These are phyloP conservation scores for Aricia agestis DNA, from an alignment of 1,140 invertebrate species.

Conservation along the genomic window DNA sequence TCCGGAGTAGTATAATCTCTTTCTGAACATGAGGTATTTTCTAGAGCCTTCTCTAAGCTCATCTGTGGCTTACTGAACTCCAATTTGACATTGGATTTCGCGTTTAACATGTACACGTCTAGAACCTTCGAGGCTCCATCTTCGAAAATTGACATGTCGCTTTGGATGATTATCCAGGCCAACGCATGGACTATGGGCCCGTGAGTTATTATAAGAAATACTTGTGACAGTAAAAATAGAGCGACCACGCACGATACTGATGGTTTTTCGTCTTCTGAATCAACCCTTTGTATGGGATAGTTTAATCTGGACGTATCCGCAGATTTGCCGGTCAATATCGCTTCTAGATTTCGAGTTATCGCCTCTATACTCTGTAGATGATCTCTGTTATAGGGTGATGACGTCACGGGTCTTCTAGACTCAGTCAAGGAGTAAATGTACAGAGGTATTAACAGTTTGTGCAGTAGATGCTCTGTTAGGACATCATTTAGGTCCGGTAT, in stretches of 20 bases:
- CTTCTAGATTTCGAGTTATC: constrained; percentile 78
- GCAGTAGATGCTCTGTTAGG: constrained; percentile 95
- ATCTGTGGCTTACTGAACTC: constrained; percentile 77
- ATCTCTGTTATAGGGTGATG: constrained; percentile 58
- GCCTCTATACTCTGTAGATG: constrained; percentile 75
- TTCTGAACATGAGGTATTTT: constrained; percentile 54
- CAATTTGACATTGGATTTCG: constrained; percentile 71
- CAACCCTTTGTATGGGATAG: constrained; percentile 58
- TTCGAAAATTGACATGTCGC: constrained; percentile 82
- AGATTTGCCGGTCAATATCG: constrained; percentile 77
- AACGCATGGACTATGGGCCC: constrained; percentile 91
- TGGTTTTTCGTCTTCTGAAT: constrained; percentile 77
- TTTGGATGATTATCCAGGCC: constrained; percentile 92
- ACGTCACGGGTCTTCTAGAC: constrained; percentile 45
- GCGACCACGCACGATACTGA: constrained; percentile 92
- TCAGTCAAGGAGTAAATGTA: constrained; percentile 93
- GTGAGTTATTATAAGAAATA: constrained; percentile 96
- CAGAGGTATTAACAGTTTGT: constrained; percentile 94
- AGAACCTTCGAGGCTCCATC: constrained; percentile 84
- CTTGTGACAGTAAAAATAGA: constrained; percentile 94
- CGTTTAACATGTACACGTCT: constrained; percentile 81
- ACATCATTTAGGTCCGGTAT: constrained; percentile 96
- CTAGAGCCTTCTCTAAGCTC: constrained; percentile 80
- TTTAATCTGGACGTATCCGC: constrained; percentile 63
- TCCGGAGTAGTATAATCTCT: constrained; percentile 67